Base-by-base conservation (phyloP, 1,140 invertebrate species). In the Cataglyphis hispanica region DNA sequence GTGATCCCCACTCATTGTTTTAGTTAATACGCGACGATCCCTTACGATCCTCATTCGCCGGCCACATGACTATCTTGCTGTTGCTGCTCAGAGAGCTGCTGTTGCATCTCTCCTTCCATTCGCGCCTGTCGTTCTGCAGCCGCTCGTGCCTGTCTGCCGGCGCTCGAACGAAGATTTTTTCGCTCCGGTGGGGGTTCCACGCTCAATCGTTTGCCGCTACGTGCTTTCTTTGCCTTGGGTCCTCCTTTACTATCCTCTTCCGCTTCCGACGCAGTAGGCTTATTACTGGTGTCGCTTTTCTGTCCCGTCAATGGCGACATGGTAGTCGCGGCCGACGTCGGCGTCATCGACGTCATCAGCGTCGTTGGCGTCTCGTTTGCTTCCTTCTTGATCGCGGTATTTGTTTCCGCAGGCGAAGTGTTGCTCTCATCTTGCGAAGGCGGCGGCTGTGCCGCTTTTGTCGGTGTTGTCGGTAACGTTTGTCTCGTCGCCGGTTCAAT, bases 91-190 rank as follows among this genome's bases (percentile, higher is more conserved):
- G 91, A 89, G 37, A 88, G 81, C 53, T 50, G 81, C 58, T 93
- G 92, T 8, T 93, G 92, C 37, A 93, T 89, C 85, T 95, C 94
- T n/a, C 93, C 93, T 69, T 94, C 93, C 88, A 93, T 91, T 34
- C 94, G 91, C 0, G 94, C 95, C 69, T 95, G 95, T 46, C 95
- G 81, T 75, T 95, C 94, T 0, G 95, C 95, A 0, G 95, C 95
- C 3, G 95, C 95, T 76, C 94, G 92, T 1, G 95, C 95, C 78
- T 95, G 95, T 86, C 95, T 91, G 1, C 95, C 95, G 10, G 95
- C 95, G 80, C 95, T 95, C 0, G 94, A 95, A 6, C 95, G 94
- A 37, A 95, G 86, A 88, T 95, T 95, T 50, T 95, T 95, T 5
- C 95, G 90, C 86, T 95, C 95, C 0, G 93, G 90, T 0, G 94